Evolutionary conservation across 2,113 vertebrate genomes (phyloP), one percentile per base, ranked within the genome.

Genomic region (Pygoscelis adeliae): DNA sequence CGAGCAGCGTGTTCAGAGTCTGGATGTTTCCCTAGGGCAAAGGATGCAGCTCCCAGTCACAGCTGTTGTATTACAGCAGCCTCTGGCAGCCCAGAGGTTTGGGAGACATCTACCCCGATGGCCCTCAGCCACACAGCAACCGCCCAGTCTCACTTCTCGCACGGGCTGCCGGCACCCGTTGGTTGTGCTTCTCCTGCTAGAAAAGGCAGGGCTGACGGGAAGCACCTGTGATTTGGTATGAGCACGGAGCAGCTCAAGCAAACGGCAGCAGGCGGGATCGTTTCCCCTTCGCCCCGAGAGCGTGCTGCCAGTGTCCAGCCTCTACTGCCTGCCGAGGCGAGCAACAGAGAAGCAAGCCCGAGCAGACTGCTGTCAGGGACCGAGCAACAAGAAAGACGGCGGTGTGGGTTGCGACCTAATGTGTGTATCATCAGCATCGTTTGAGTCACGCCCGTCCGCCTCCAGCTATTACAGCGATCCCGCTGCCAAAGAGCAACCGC

Each of bases 241-340:
- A 55, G 63, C 46, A 20, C 0, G 1, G 32, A 71, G 47, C 71
- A 44, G 53, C 62, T 65, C 79, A 21, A 21, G 55, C 29, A 46
- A 58, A 74, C 0, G 1, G 80, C 66, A 65, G 38, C 56, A 12
- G 0, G 0, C 1, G 5, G 71, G 34, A 61, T 46, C 4, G 1
- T 10, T 42, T 49, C 59, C 36, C 52, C 42, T 63, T 59, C 1
- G 8, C 29, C 25, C 30, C 1, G 1, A 18, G 52, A 84, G 26
- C 0, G 1, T 15, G 44, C 12, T 53, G 58, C 89, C 0, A 0
- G 49, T 36, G 53, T n/a, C 66, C 8, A 1, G 58, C 9, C 49
- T 69, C 49, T 29, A 40, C 25, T 70, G 67, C 71, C 76, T 61
- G 89, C 36, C 1, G 7, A 67, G 83, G 67, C 1, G 8, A 90